These are phyloP conservation scores for Oreohelix idahoensis DNA, from an alignment of 1,140 invertebrate genomes.

Conservation along the genomic window DNA sequence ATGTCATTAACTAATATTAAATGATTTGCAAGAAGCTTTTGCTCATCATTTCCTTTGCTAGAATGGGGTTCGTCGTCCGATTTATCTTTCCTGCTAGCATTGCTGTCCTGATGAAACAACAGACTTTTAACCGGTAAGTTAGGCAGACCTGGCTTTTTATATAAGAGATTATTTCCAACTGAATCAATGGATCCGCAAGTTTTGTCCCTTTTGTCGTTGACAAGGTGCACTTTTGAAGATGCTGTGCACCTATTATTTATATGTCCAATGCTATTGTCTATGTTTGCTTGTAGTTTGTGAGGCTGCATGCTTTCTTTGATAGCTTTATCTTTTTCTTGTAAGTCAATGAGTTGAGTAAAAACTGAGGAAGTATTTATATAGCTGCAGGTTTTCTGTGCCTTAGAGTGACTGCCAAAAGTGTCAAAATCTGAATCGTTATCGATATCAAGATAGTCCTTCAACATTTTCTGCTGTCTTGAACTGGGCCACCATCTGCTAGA, in stretches of 20 bases:
- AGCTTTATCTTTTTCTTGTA: neutral
- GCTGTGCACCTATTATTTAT: neutral
- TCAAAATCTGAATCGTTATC: neutral
- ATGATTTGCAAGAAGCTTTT: neutral
- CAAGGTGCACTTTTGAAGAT: neutral
- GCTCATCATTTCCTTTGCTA: neutral
- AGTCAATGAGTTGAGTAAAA: neutral
- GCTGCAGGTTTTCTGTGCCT: neutral
- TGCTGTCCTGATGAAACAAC: neutral
- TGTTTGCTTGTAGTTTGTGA: neutral
- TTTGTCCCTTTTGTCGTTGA: neutral
- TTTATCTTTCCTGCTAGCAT: neutral
- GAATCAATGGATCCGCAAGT: neutral
- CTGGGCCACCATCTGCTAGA: neutral
- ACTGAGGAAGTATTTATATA: neutral
- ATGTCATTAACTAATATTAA: neutral
- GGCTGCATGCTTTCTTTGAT: neutral
- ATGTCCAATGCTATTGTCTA: neutral
- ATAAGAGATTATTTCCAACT: neutral
- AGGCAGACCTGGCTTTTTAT: neutral
- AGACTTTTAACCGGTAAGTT: neutral
- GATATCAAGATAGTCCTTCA: neutral
- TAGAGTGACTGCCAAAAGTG: neutral
- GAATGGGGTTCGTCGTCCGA: neutral
- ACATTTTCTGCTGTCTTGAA: neutral